Conservation (phyloP, 1,140 invertebrate genomes). For the Drosophila gunungcola region DNA sequence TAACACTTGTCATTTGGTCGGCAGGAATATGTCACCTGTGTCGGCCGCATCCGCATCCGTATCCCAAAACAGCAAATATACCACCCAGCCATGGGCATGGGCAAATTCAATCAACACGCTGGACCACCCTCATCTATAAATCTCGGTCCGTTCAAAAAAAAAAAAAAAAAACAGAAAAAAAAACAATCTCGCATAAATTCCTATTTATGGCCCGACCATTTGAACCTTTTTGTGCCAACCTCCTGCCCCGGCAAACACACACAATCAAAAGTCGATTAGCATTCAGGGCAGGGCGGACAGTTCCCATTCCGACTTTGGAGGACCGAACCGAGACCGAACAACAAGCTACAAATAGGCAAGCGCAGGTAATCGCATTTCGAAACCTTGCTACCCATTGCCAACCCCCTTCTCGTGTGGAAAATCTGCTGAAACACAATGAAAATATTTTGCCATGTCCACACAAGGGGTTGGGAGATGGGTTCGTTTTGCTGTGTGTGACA, state of each 20-base stretch:
- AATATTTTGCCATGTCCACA: constrained; percentile 73
- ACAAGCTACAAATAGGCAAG: constrained; percentile 80
- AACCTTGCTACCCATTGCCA: constrained; percentile 66
- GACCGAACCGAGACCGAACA: constrained; percentile 12
- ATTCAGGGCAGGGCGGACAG: constrained; percentile 51
- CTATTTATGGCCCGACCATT: constrained; percentile 71
- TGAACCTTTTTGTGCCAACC: constrained; percentile 71
- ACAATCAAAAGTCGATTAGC: constrained; percentile 82
- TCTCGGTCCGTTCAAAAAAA: constrained; percentile 34
- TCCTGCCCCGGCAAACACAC: constrained; percentile 25
- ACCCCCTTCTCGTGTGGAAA: constrained; percentile 69
- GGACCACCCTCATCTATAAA: constrained; percentile 48
- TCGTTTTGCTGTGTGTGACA: constrained; percentile 49
- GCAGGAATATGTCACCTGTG: constrained; percentile 78
- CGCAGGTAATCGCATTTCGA: constrained; percentile 80
- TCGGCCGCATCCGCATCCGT: constrained; percentile 16
- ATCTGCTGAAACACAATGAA: constrained; percentile 83
- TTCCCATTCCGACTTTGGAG: constrained; percentile 21
- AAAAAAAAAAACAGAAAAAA: background rate
- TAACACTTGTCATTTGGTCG: constrained; percentile 70
- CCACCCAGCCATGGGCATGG: constrained; percentile 12
- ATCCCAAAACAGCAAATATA: background rate
- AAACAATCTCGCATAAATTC: constrained; percentile 65
- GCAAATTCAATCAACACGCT: constrained; percentile 71
- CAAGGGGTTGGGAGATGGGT: background rate